These are phyloP conservation scores for Excalfactoria chinensis DNA, from an alignment of 2,113 vertebrate species.

Conservation along the genomic window DNA sequence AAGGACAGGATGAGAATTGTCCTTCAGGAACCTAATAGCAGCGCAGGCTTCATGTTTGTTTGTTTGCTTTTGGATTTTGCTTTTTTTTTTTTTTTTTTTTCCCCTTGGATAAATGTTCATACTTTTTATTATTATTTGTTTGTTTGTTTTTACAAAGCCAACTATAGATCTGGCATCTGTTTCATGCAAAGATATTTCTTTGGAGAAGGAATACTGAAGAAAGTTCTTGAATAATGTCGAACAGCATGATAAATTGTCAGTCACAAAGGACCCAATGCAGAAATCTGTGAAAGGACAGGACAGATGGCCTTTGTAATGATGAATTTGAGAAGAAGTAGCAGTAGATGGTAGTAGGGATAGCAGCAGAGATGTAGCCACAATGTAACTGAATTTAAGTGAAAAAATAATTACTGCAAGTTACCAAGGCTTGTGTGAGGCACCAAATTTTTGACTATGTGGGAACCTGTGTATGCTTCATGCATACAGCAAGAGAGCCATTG, in stretches of 20 bases:
- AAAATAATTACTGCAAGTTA: slow-evolving; percentile 26
- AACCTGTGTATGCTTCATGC: background rate
- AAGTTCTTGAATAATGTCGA: background rate
- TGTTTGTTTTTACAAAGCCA: background rate
- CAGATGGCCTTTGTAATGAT: background rate
- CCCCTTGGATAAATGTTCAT: background rate
- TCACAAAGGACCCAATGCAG: background rate
- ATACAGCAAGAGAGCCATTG: background rate
- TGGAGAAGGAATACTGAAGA: background rate
- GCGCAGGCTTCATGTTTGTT: background rate
- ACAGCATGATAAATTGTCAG: background rate
- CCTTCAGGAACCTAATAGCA: slow-evolving; percentile 5
- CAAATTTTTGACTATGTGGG: background rate
- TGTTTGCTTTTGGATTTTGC: background rate
- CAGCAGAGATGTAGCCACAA: background rate
- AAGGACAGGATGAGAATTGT: slow-evolving; percentile 43
- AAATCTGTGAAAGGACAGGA: background rate
- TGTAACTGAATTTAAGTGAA: slow-evolving; percentile 1
- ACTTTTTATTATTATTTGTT: background rate
- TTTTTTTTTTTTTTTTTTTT: background rate
- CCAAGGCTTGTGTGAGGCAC: background rate
- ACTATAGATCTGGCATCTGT: background rate
- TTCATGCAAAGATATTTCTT: background rate
- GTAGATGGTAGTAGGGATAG: background rate
- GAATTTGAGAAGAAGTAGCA: background rate